A percentile compares a stretch with the other conserved stretches of the same genome.
Conservation (phyloP, 2,113 vertebrate genomes). For the Cheirogaleus medius region DNA sequence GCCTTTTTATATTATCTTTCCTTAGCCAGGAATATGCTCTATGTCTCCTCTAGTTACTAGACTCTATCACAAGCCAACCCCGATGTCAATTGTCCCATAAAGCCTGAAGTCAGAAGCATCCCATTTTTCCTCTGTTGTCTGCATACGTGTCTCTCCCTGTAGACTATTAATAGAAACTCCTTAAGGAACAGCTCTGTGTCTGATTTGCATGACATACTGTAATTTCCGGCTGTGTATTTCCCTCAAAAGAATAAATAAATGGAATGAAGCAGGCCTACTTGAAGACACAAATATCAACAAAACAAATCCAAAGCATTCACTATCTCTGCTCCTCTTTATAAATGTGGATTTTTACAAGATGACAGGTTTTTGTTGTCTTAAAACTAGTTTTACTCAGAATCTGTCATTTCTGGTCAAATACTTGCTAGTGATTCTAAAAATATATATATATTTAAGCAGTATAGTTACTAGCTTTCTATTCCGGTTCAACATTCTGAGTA, state of each 20-base stretch:
- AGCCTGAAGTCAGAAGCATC: not conserved
- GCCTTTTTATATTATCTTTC: not conserved
- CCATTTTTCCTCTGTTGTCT: fast-evolving
- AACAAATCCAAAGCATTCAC: not conserved
- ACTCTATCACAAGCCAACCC: not conserved
- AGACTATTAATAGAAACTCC: not conserved
- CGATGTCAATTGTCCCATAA: not conserved
- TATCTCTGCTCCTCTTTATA: not conserved
- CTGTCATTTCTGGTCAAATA: not conserved
- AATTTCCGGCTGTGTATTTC: not conserved
- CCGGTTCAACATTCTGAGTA: not conserved
- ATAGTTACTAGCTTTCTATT: not conserved
- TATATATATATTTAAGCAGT: not conserved
- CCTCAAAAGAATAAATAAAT: not conserved
- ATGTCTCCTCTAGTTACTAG: not conserved
- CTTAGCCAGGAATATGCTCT: not conserved
- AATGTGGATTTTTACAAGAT: not conserved
- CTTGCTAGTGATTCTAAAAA: not conserved
- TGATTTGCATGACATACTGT: not conserved
- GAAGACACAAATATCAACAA: not conserved
- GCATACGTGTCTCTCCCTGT: not conserved
- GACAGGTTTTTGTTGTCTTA: not conserved
- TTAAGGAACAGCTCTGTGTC: no score
- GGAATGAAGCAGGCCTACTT: not conserved
- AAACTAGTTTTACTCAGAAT: not conserved